phyloP scores from a whole-genome alignment of 2,888 invertebrate genomes.

The Aproaerema taeniolella region DNA sequence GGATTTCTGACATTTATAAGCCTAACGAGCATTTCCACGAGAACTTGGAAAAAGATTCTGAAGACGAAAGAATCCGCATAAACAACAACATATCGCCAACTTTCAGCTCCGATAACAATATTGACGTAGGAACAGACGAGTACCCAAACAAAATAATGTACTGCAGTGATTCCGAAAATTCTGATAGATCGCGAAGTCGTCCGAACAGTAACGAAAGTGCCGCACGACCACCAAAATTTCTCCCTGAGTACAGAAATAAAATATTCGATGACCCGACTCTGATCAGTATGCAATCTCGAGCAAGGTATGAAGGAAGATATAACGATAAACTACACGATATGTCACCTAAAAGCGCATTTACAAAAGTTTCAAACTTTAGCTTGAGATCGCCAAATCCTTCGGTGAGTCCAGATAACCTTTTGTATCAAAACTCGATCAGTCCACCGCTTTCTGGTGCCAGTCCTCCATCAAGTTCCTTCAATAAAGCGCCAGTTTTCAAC shows the following conservation, averaged over 20 bases:
- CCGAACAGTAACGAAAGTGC: slow-evolving; percentile 76
- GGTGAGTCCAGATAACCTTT: slow-evolving; percentile 85
- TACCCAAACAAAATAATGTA: slow-evolving; percentile 67
- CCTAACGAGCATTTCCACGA: slow-evolving; percentile 58
- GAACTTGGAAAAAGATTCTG: slow-evolving; percentile 52
- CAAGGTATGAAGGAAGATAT: slow-evolving; percentile 66
- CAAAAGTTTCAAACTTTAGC: slow-evolving; percentile 81
- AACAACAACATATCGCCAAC: slow-evolving; percentile 69
- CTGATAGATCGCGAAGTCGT: slow-evolving; percentile 67
- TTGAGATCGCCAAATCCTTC: slow-evolving; percentile 83
- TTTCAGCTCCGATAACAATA: slow-evolving; percentile 68
- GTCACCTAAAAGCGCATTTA: slow-evolving; percentile 88
- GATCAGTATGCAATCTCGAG: slow-evolving; percentile 70
- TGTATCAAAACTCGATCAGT: slow-evolving; percentile 87
- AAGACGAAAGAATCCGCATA: slow-evolving; percentile 57
- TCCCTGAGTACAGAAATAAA: slow-evolving; percentile 74
- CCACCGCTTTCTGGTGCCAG: slow-evolving; percentile 80
- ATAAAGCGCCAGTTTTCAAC: slow-evolving; percentile 54
- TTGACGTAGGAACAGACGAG: slow-evolving; percentile 72
- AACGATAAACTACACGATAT: slow-evolving; percentile 65
- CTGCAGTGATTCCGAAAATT: slow-evolving; percentile 71
- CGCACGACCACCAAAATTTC: slow-evolving; percentile 67
- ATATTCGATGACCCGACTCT: slow-evolving; percentile 79
- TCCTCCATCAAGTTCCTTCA: slow-evolving; percentile 68
- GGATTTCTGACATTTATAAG: slow-evolving; percentile 64